These are phyloP conservation scores for Heliconius hermathena DNA, from an alignment of 1,140 invertebrate species.

Conservation along the genomic window DNA sequence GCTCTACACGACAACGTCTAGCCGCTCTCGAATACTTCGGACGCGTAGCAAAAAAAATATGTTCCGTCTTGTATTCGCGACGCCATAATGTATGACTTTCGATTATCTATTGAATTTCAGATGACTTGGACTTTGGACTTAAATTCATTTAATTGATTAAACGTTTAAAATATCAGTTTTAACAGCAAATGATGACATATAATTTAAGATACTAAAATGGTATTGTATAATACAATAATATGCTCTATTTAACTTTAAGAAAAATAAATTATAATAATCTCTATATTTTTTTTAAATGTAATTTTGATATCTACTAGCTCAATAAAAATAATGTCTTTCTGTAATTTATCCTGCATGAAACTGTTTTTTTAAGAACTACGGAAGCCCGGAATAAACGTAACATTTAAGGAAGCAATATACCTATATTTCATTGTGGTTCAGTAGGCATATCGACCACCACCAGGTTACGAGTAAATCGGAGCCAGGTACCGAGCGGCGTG, in stretches of 20 bases:
- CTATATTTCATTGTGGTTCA: slow-evolving; percentile 31
- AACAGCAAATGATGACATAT: too few species aligned
- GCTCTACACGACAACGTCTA: slow-evolving; percentile 13
- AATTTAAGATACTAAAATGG: too few species aligned
- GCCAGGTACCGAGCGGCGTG: slow-evolving; percentile 69
- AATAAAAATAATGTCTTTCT: too few species aligned
- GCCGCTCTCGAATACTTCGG: slow-evolving; percentile 21
- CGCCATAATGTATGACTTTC: neutral
- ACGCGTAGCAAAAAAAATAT: slow-evolving; percentile 6
- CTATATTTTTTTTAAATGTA: too few species aligned
- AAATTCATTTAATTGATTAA: too few species aligned
- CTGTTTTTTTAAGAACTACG: neutral
- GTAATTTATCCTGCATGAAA: too few species aligned
- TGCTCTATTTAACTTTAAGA: too few species aligned
- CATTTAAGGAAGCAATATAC: slow-evolving; percentile 23
- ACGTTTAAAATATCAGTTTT: too few species aligned
- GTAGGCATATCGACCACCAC: slow-evolving; percentile 58
- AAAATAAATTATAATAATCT: too few species aligned
- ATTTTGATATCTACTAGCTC: too few species aligned
- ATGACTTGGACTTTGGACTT: neutral
- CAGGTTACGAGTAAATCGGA: slow-evolving; percentile 51
- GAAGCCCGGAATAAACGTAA: neutral
- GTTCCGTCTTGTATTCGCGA: neutral
- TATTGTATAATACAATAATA: too few species aligned
- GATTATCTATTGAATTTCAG: neutral